These are phyloP conservation scores for Parasteatoda lunata DNA, from an alignment of 2,888 invertebrate species.

Conservation along the genomic window DNA sequence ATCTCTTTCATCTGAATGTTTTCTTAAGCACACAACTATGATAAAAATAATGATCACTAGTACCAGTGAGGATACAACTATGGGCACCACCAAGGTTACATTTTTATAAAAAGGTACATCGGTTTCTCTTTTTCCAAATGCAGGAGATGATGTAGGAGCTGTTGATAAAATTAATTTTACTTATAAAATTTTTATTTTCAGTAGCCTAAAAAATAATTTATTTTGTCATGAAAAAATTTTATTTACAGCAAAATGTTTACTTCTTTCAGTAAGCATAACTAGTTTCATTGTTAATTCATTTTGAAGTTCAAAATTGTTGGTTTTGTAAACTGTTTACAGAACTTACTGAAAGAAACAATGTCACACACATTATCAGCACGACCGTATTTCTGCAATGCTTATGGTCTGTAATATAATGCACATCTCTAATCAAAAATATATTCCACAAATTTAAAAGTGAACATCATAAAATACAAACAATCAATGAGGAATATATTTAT, in stretches of 20 bases:
- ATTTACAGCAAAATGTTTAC: too few species aligned
- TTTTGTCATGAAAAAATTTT: too few species aligned
- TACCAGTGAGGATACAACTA: slow-evolving; percentile 54
- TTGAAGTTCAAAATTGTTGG: too few species aligned
- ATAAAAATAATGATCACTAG: slow-evolving; percentile 56
- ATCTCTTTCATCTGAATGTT: slow-evolving; percentile 48
- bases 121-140: slow-evolving; percentile 51
- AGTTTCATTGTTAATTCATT: too few species aligned
- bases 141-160: slow-evolving; percentile 50
- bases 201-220: too few species aligned
- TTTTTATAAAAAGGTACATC: slow-evolving; percentile 62
- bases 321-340: too few species aligned
- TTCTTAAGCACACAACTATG: slow-evolving; percentile 48
- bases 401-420: slow-evolving; percentile 19
- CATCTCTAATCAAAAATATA: too few species aligned
- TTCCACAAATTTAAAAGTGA: too few species aligned
- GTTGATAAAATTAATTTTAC: slow-evolving; percentile 1
- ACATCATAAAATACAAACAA: too few species aligned
- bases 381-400: slow-evolving; percentile 61
- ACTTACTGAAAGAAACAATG: too few species aligned
- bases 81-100: slow-evolving; percentile 50
- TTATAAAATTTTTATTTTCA: neutral
- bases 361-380: slow-evolving; percentile 26
- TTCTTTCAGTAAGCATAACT: too few species aligned
- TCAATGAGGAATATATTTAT: too few species aligned